Evolutionary conservation across 1,140 invertebrate species (phyloP).

Genomic region (Drosophila oshimai): DNA sequence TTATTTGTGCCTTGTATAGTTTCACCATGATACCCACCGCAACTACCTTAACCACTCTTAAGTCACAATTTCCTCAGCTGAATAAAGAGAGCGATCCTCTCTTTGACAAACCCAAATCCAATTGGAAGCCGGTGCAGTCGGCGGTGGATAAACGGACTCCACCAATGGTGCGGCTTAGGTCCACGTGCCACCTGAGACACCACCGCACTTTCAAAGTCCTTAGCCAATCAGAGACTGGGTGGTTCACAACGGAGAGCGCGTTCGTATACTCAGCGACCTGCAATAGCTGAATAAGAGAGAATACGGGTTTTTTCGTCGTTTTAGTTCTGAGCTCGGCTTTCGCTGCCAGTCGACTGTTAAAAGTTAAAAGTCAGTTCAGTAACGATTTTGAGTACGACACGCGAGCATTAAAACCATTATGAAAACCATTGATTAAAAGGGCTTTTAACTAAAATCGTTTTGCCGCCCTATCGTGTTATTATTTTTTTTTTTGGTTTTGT

Average conservation of each 20-base stretch:
- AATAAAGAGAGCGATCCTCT: not conserved
- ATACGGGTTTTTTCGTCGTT: too few species aligned
- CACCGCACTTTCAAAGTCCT: not conserved
- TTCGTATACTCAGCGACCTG: too few species aligned
- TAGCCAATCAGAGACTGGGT: conserved; percentile 14
- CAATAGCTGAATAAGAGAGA: conserved; percentile 2
- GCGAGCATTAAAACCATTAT: conserved; percentile 1
- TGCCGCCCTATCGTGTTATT: not conserved
- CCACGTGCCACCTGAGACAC: conserved; percentile 18
- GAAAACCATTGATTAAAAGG: not conserved
- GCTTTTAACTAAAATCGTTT: not conserved
- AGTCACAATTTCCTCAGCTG: not conserved
- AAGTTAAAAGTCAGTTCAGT: not conserved
- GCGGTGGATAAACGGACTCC: conserved; percentile 9
- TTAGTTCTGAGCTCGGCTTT: not conserved
- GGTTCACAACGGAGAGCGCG: not conserved
- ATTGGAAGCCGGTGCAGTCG: not conserved
- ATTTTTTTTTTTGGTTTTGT: not conserved
- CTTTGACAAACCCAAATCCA: not conserved
- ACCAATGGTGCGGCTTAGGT: conserved; percentile 11
- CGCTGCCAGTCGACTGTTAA: not conserved
- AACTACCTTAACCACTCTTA: too few species aligned
- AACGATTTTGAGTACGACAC: not conserved
- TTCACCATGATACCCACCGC: too few species aligned
- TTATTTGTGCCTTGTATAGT: too few species aligned